Conservation (phyloP, 1,140 invertebrate genomes). For the Microplitis mediator region DNA sequence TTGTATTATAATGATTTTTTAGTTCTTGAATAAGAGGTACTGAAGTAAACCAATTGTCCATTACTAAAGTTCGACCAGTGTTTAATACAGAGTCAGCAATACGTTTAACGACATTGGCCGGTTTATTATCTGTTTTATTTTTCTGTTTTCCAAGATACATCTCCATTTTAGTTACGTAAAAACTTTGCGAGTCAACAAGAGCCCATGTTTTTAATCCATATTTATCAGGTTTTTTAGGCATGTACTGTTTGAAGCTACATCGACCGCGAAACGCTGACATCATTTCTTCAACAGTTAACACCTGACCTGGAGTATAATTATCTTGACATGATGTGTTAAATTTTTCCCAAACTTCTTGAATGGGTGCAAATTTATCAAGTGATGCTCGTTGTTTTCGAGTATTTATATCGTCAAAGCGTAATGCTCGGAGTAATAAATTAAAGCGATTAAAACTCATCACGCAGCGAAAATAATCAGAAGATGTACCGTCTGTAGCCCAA, state of each 20-base stretch:
- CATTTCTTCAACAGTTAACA: constrained; percentile 48
- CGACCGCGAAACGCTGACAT: constrained; percentile 44
- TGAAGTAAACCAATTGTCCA: constrained; percentile 51
- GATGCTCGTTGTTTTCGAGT: constrained; percentile 36
- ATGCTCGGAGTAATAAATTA: constrained; percentile 37
- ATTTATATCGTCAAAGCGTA: constrained; percentile 48
- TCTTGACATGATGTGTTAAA: constrained; percentile 30
- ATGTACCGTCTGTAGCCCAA: background rate
- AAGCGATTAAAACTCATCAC: background rate
- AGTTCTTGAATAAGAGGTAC: constrained; percentile 44
- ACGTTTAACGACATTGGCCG: constrained; percentile 7
- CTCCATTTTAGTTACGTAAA: constrained; percentile 19
- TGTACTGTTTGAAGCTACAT: constrained; percentile 47
- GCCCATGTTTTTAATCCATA: constrained; percentile 23
- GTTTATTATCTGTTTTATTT: background rate
- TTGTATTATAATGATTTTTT: constrained; percentile 43
- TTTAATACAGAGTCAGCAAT: constrained; percentile 31
- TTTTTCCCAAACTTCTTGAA: constrained; percentile 49
- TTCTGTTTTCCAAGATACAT: constrained; percentile 17
- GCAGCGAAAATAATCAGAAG: background rate
- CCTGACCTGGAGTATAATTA: constrained; percentile 21
- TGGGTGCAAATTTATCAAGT: constrained; percentile 46
- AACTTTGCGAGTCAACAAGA: constrained; percentile 21
- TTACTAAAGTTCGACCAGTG: constrained; percentile 42
- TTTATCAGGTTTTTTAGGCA: constrained; percentile 41